Evolutionary conservation across 2,113 vertebrate species (phyloP).

Genomic region (Sterna hirundo): DNA sequence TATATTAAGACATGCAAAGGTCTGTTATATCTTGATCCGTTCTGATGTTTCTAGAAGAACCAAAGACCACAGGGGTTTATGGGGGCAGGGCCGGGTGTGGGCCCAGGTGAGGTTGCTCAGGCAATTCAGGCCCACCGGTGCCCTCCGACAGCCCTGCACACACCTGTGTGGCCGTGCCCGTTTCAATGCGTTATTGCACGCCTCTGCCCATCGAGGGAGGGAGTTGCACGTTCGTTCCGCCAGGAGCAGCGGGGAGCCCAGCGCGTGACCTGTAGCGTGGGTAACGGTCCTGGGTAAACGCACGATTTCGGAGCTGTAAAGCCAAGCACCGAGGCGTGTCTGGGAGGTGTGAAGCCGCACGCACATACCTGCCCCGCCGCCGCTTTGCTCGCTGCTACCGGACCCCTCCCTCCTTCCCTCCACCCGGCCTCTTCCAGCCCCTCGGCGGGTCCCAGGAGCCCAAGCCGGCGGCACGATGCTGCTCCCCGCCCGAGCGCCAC

Average conservation of each 20-base stretch:
- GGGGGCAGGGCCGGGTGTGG: accelerated
- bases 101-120: neutral
- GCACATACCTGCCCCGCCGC: accelerated
- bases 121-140: accelerated
- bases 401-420: too few species aligned
- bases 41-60: accelerated
- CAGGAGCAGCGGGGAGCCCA: accelerated
- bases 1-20: accelerated
- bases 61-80: accelerated
- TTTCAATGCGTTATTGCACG: accelerated
- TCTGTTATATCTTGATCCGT: accelerated
- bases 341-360: accelerated
- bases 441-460: neutral
- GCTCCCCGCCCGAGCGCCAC: neutral
- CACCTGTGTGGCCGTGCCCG: accelerated
- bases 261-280: accelerated
- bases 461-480: too few species aligned
- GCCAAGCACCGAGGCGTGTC: accelerated
- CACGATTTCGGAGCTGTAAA: accelerated
- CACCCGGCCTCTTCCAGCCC: neutral
- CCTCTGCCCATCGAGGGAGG: accelerated
- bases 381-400: neutral
- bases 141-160: accelerated
- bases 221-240: accelerated
- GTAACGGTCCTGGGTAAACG: accelerated